A percentile compares a stretch with the other conserved stretches of the same genome.
Evolutionary conservation across 2,888 invertebrate species (phyloP).

Genomic region (Oligia strigilis): DNA sequence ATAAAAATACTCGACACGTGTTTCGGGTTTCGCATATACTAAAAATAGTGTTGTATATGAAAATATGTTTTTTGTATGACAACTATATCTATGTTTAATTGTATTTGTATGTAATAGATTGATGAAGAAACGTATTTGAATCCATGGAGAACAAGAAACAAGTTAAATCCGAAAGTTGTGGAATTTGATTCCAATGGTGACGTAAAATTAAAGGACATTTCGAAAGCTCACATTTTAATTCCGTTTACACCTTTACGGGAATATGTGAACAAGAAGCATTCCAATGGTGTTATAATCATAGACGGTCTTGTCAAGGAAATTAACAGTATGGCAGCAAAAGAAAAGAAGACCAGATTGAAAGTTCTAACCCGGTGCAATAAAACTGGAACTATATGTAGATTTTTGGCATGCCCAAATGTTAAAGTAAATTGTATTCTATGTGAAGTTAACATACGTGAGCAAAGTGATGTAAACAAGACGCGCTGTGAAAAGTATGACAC

Average conservation of each 20-base stretch:
- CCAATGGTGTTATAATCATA: neutral
- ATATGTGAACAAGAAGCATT: neutral
- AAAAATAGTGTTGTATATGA: too few species aligned
- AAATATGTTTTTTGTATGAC: conserved; percentile 10
- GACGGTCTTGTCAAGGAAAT: neutral
- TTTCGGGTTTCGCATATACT: too few species aligned
- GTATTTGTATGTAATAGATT: conserved; percentile 63
- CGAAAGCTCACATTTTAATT: conserved; percentile 59
- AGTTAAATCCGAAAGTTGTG: conserved; percentile 71
- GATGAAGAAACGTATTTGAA: conserved; percentile 70
- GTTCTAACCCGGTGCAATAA: conserved; percentile 76
- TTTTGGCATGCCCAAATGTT: conserved; percentile 78
- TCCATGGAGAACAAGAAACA: conserved; percentile 77
- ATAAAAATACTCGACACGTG: too few species aligned
- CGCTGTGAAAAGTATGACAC: conserved; percentile 68
- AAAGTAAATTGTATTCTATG: conserved; percentile 77
- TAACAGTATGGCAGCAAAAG: neutral
- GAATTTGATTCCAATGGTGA: conserved; percentile 74
- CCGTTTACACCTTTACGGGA: neutral
- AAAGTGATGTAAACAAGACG: conserved; percentile 60
- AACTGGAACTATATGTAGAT: conserved; percentile 72
- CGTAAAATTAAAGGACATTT: conserved; percentile 58
- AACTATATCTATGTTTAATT: conserved; percentile 32
- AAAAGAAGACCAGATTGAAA: conserved; percentile 66
- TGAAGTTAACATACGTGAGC: conserved; percentile 68